phyloP scores from a whole-genome alignment of 2,797 vertebrate species.

The Phyllotis vaccarum region DNA sequence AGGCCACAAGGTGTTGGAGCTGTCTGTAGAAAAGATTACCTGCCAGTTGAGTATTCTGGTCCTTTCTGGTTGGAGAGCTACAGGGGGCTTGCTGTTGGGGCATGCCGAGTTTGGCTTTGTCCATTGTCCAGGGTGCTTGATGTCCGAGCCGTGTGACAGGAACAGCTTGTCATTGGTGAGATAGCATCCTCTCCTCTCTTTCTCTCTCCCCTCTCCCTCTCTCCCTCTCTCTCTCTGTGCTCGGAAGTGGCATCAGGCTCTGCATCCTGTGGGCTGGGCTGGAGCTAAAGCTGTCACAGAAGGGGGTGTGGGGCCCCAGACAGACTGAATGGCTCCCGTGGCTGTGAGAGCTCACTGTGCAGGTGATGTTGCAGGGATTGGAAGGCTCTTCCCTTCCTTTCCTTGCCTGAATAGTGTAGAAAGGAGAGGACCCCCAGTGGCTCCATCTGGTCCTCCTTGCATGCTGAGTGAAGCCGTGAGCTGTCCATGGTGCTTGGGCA shows the following conservation, averaged over 20 bases:
- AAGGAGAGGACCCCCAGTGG: not conserved
- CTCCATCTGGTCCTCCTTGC: not conserved
- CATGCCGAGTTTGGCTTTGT: conserved; percentile 18
- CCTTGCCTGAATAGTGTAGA: conserved; percentile 15
- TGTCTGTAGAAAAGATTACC: conserved; percentile 53
- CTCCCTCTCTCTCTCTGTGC: conserved; percentile 34
- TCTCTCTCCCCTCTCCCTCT: not conserved
- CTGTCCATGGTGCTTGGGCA: conserved; percentile 13
- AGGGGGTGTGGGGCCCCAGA: conserved; percentile 67
- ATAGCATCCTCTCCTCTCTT: conserved; percentile 33
- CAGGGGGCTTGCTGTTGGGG: not conserved
- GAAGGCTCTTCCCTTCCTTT: conserved; percentile 54
- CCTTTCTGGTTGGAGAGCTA: conserved; percentile 38
- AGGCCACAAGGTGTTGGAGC: conserved; percentile 54
- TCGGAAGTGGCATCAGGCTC: conserved; percentile 73
- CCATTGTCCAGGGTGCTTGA: not conserved
- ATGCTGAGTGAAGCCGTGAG: conserved; percentile 32
- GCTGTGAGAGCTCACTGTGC: conserved; percentile 58
- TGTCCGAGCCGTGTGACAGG: conserved; percentile 57
- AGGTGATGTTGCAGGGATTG: conserved; percentile 62
- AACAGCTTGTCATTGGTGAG: conserved; percentile 77
- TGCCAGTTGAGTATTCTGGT: conserved; percentile 63
- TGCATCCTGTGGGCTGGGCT: conserved; percentile 78
- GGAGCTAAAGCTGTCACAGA: conserved; percentile 53
- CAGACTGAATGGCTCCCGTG: conserved; percentile 49